These are phyloP conservation scores for Monarcha castaneiventris DNA, from an alignment of 2,113 vertebrate species.

Conservation along the genomic window DNA sequence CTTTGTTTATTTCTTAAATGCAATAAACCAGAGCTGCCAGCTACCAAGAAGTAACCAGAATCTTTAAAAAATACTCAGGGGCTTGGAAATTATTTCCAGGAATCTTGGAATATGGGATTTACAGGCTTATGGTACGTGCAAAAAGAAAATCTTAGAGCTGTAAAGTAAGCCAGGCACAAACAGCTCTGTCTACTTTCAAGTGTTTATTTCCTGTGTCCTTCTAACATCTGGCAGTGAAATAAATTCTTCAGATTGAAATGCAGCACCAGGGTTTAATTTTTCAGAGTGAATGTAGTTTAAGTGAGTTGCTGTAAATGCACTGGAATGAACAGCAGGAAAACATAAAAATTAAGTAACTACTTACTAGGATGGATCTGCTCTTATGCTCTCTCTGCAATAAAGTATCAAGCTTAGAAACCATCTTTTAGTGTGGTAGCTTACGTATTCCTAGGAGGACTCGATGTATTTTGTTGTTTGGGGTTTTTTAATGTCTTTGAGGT, in stretches of 20 bases:
- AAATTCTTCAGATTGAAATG: conserved; percentile 28
- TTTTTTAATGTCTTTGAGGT: not conserved
- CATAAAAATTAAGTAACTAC: not conserved
- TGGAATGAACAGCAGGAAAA: not conserved
- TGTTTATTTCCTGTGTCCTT: conserved; percentile 33
- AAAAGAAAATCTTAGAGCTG: not conserved
- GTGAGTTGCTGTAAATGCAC: conserved; percentile 20
- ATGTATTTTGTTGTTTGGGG: not conserved
- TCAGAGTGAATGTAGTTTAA: conserved; percentile 12
- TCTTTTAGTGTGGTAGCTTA: not conserved
- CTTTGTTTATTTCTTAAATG: conserved; percentile 29
- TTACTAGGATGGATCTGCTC: not conserved
- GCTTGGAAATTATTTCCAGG: not conserved
- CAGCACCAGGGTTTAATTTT: not conserved
- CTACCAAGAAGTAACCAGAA: not conserved
- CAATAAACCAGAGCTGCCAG: not conserved
- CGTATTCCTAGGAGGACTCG: not conserved
- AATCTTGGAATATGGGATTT: not conserved
- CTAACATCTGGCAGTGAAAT: conserved; percentile 35
- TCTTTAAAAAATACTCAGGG: not conserved
- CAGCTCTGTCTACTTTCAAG: conserved; percentile 20
- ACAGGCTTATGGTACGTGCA: not conserved
- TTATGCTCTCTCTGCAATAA: not conserved
- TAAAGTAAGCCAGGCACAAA: conserved; percentile 5
- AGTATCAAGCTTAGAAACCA: not conserved